A percentile compares a stretch with the other conserved stretches of the same genome.
Evolutionary conservation across 2,797 vertebrate genomes (phyloP).

Genomic region (Anas capensis): DNA sequence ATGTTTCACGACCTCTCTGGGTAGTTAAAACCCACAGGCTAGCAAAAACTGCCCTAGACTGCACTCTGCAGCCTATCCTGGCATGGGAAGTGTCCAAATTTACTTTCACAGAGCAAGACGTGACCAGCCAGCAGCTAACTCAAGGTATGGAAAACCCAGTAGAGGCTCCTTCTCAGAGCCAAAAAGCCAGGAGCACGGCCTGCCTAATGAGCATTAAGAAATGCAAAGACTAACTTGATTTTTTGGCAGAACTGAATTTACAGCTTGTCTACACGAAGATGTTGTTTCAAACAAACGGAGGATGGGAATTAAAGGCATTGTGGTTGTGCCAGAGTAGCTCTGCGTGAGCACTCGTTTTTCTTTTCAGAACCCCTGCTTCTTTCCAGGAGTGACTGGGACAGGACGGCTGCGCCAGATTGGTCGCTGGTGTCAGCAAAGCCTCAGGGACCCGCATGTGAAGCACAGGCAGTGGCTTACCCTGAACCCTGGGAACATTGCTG

Average conservation of each 20-base stretch:
- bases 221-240: not conserved
- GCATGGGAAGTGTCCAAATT: not conserved
- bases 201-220: not conserved
- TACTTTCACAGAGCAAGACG: not conserved
- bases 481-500: not conserved
- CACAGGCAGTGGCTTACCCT: not conserved
- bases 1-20: not conserved
- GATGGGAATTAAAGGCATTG: not conserved
- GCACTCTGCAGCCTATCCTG: not conserved
- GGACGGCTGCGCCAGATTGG: fast-evolving
- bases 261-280: not conserved
- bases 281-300: not conserved
- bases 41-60: not conserved
- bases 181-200: not conserved
- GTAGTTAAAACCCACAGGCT: not conserved
- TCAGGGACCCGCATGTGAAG: fast-evolving
- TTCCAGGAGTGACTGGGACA: not conserved
- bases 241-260: constrained; percentile 42
- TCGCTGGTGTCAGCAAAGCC: not conserved
- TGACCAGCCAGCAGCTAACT: not conserved
- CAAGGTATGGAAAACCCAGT: not conserved
- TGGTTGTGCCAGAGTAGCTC: not conserved
- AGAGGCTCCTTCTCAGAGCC: not conserved
- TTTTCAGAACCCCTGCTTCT: not conserved
- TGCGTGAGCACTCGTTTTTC: not conserved